These are phyloP conservation scores for Xestia ashworthii DNA, from an alignment of 2,888 invertebrate genomes.

Conservation along the genomic window DNA sequence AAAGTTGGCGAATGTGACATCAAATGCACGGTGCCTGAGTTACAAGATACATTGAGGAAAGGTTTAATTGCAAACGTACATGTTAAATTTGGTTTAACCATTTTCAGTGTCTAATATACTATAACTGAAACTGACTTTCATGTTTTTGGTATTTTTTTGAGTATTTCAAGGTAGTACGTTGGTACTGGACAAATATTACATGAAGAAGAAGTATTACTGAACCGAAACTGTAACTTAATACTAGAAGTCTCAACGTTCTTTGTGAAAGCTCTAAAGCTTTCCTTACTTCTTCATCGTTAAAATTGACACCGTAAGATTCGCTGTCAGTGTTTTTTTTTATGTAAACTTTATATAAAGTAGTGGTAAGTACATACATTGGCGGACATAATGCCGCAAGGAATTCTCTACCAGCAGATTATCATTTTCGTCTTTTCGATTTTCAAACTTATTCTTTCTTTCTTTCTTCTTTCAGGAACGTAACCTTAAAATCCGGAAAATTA, in stretches of 20 bases:
- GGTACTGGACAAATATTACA: too few species aligned
- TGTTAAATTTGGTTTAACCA: background rate
- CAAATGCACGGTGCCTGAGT: conserved; percentile 9
- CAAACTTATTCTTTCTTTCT: too few species aligned
- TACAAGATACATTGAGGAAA: conserved; percentile 1
- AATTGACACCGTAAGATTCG: background rate
- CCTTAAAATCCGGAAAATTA: background rate
- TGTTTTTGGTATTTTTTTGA: too few species aligned
- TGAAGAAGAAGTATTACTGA: background rate
- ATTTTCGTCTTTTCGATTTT: background rate
- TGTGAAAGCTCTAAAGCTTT: background rate
- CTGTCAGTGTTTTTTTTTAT: background rate
- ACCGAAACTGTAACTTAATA: background rate
- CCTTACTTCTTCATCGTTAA: background rate
- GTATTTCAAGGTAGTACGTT: background rate
- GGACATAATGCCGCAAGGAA: background rate
- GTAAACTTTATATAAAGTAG: background rate
- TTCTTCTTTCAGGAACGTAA: too few species aligned
- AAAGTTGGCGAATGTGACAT: conserved; percentile 28
- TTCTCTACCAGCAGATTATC: background rate
- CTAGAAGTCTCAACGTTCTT: background rate
- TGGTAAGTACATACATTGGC: background rate
- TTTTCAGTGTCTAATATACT: background rate
- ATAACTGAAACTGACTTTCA: too few species aligned
- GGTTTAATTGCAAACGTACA: conserved; percentile 22